Percentiles rank a stretch among this genome's conserved stretches.
phyloP scores from a whole-genome alignment of 1,140 invertebrate genomes.

The Drosophila pseudoananassae region DNA sequence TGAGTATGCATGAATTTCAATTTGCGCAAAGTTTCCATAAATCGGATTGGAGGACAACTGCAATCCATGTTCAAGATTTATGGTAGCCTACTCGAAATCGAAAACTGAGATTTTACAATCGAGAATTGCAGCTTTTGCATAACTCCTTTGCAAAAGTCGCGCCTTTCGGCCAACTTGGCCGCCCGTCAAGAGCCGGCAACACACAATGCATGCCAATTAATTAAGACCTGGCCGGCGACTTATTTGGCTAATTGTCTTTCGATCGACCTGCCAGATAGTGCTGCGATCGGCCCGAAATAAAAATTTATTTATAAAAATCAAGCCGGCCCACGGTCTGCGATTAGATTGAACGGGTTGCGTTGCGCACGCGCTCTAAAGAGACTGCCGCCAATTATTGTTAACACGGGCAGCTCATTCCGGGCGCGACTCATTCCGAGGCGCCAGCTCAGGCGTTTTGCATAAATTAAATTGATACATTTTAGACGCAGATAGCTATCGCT shows the following conservation, averaged over 20 bases:
- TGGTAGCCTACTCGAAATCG: slow-evolving; percentile 36
- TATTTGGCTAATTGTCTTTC: slow-evolving; percentile 75
- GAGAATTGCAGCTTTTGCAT: slow-evolving; percentile 44
- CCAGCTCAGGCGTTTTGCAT: slow-evolving; percentile 61
- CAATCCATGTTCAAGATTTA: slow-evolving; percentile 62
- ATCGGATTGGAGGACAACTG: slow-evolving; percentile 67
- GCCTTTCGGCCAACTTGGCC: slow-evolving; percentile 68
- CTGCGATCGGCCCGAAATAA: slow-evolving; percentile 17
- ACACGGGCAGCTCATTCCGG: slow-evolving; percentile 33
- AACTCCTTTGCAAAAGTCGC: slow-evolving; percentile 33
- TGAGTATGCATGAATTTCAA: slow-evolving; percentile 68
- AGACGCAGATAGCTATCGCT: slow-evolving; percentile 30
- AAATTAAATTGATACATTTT: slow-evolving; percentile 65
- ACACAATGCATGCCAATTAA: slow-evolving; percentile 78
- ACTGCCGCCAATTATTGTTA: slow-evolving; percentile 56
- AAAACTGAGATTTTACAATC: not conserved
- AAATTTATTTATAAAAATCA: slow-evolving; percentile 4
- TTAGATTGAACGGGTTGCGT: slow-evolving; percentile 53
- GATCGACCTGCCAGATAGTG: slow-evolving; percentile 66
- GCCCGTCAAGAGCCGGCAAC: slow-evolving; percentile 57
- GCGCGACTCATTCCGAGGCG: slow-evolving; percentile 37
- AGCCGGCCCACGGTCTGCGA: slow-evolving; percentile 14
- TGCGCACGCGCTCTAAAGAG: slow-evolving; percentile 47
- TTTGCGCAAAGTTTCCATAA: not conserved
- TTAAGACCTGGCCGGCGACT: slow-evolving; percentile 71